Percentiles rank a stretch among this genome's conserved stretches.
phyloP scores from a whole-genome alignment of 2,113 vertebrate genomes.

The Macaca mulatta region DNA sequence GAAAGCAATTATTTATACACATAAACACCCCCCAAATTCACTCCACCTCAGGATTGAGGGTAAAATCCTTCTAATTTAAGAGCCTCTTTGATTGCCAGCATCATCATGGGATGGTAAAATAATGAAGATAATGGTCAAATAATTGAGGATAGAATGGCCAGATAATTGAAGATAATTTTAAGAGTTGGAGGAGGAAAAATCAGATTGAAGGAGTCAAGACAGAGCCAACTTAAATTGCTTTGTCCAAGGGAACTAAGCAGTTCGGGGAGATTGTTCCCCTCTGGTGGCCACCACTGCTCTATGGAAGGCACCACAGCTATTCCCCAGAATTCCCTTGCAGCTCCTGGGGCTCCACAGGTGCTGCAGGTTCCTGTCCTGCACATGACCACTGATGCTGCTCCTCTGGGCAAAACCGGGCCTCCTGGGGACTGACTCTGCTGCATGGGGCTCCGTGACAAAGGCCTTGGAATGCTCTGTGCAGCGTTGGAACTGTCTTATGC shows the following conservation, averaged over 20 bases:
- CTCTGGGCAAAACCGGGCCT: neutral
- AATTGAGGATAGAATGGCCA: neutral
- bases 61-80: neutral
- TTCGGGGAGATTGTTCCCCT: neutral
- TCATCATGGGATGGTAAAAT: neutral
- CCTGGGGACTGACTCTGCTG: neutral
- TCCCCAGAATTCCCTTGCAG: neutral
- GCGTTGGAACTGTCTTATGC: neutral
- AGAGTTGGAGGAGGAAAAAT: neutral
- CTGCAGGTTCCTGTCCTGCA: neutral
- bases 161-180: neutral
- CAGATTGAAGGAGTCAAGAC: neutral
- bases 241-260: neutral
- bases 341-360: neutral
- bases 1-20: neutral
- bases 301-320: too few relatives aligned
- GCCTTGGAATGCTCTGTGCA: fast-evolving
- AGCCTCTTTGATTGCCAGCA: neutral
- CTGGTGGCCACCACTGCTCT: neutral
- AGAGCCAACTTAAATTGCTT: neutral
- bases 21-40: neutral
- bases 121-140: neutral
- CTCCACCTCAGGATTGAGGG: neutral
- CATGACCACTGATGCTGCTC: neutral
- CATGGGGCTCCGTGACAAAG: neutral